These are phyloP conservation scores for Acanthococcus lagerstroemiae DNA, from an alignment of 2,888 invertebrate species.

Conservation along the genomic window DNA sequence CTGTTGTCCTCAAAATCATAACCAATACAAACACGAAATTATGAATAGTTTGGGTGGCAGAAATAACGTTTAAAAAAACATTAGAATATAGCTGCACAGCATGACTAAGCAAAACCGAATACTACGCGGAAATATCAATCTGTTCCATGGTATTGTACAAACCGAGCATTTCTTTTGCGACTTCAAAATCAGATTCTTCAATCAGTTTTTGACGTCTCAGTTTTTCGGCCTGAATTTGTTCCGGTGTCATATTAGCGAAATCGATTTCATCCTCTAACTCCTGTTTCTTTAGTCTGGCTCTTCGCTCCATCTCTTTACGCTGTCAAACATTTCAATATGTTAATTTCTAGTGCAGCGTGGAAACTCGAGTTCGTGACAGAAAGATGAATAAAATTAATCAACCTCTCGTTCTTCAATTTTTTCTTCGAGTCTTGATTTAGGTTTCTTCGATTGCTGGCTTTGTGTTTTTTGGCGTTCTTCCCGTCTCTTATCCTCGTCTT, in stretches of 20 bases:
- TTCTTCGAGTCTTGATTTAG: slow-evolving; percentile 63
- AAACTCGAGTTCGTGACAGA: neutral
- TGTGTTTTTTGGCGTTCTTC: slow-evolving; percentile 57
- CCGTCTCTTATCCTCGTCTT: slow-evolving; percentile 70
- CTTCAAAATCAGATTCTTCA: slow-evolving; percentile 65
- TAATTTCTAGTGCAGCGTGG: too few relatives aligned
- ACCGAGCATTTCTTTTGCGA: slow-evolving; percentile 38
- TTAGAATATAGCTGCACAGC: neutral
- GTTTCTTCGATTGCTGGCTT: slow-evolving; percentile 52
- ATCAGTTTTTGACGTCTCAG: slow-evolving; percentile 67
- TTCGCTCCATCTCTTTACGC: slow-evolving; percentile 41
- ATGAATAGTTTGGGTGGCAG: too few relatives aligned
- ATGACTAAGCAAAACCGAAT: too few relatives aligned
- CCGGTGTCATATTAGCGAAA: slow-evolving; percentile 51
- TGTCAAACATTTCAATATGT: neutral
- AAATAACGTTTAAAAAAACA: neutral
- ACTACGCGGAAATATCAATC: neutral
- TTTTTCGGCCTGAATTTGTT: slow-evolving; percentile 66
- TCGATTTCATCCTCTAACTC: slow-evolving; percentile 48
- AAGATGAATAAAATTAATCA: neutral
- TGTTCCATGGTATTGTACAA: slow-evolving; percentile 11
- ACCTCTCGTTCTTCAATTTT: slow-evolving; percentile 77
- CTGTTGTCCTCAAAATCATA: too few relatives aligned
- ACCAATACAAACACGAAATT: too few relatives aligned
- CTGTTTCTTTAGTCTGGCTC: slow-evolving; percentile 43